Percentiles rank a stretch among this genome's conserved stretches.
Evolutionary conservation across 2,113 vertebrate species (phyloP).

Genomic region (Elgaria multicarinata): DNA sequence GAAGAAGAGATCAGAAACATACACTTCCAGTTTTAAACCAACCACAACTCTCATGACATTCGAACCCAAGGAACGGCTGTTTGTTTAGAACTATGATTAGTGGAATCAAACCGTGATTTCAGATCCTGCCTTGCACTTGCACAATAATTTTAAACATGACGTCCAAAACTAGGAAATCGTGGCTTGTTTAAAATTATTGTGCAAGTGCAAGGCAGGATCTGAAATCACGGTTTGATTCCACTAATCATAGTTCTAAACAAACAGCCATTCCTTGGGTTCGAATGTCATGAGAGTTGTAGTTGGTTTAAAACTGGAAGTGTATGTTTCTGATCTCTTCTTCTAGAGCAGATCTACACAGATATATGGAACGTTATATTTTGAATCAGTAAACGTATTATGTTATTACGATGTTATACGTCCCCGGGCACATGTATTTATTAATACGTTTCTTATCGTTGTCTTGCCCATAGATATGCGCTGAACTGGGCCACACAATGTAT

Average conservation of each 20-base stretch:
- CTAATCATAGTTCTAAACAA: neutral
- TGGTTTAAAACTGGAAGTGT: neutral
- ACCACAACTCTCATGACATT: neutral
- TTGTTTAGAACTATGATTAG: neutral
- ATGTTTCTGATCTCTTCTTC: neutral
- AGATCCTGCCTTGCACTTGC: neutral
- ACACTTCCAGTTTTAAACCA: neutral
- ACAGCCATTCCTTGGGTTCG: neutral
- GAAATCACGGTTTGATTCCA: neutral
- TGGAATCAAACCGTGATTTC: neutral
- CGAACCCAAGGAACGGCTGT: neutral
- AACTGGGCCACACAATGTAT: too few species aligned
- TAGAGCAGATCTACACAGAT: too few species aligned
- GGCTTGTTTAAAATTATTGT: neutral
- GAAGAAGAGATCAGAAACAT: neutral
- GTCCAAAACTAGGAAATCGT: neutral
- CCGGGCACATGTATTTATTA: too few species aligned
- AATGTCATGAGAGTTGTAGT: neutral
- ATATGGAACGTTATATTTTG: too few species aligned
- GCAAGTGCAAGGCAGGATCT: neutral
- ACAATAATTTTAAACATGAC: neutral
- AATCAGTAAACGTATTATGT: too few species aligned
- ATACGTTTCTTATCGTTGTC: too few species aligned
- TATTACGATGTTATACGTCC: too few species aligned
- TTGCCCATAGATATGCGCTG: too few species aligned